A percentile compares a stretch with the other conserved stretches of the same genome.
Conservation (phyloP, 1,140 invertebrate species). For the Zaprionus nigranus region DNA sequence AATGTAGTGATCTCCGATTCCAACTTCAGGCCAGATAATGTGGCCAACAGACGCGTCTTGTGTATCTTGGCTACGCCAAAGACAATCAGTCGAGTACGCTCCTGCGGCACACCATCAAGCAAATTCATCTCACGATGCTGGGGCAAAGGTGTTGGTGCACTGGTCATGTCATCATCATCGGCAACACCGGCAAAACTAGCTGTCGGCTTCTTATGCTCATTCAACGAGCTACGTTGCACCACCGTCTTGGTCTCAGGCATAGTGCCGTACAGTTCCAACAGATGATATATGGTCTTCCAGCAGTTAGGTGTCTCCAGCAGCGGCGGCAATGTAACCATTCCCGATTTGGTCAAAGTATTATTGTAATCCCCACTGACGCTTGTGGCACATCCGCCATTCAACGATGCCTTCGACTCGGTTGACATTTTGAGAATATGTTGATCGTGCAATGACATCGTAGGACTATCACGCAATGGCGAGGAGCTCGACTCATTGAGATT, state of each 20-base stretch:
- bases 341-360: slow-evolving; percentile 72
- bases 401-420: slow-evolving; percentile 76
- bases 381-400: slow-evolving; percentile 78
- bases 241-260: slow-evolving; percentile 96
- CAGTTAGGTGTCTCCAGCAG: slow-evolving; percentile 90
- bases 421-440: slow-evolving; percentile 85
- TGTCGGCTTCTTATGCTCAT: slow-evolving; percentile 64
- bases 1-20: slow-evolving; percentile 83
- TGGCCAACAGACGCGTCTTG: slow-evolving; percentile 93
- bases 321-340: slow-evolving; percentile 55
- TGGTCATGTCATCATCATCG: slow-evolving; percentile 85
- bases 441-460: slow-evolving; percentile 86
- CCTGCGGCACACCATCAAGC: slow-evolving; percentile 64
- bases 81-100: slow-evolving; percentile 85
- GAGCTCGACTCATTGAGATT: slow-evolving; percentile 86
- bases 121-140: slow-evolving; percentile 78
- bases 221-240: slow-evolving; percentile 85
- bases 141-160: slow-evolving; percentile 85
- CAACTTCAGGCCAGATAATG: slow-evolving; percentile 94
- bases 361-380: slow-evolving; percentile 79
- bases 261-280: slow-evolving; percentile 96
- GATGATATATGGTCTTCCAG: slow-evolving; percentile 97
- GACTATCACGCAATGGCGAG: slow-evolving; percentile 89
- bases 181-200: slow-evolving; percentile 77
- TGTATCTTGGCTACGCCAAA: slow-evolving; percentile 96